phyloP scores from a whole-genome alignment of 1,140 invertebrate genomes.

The Bombus huntii region DNA sequence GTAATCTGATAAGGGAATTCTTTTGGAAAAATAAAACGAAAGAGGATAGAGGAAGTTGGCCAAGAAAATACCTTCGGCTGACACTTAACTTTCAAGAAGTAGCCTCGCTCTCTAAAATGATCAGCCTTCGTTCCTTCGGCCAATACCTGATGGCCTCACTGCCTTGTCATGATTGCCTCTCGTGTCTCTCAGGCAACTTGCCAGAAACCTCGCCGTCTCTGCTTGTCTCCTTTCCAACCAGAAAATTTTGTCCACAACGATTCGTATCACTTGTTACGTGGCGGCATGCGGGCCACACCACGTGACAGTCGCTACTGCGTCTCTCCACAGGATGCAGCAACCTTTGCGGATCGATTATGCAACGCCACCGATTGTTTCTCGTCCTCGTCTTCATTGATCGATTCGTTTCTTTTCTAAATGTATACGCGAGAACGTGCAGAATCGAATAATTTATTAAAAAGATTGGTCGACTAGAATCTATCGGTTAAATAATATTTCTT shows the following conservation, averaged over 20 bases:
- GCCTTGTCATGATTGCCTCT: constrained; percentile 45
- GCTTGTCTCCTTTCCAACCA: constrained; percentile 23
- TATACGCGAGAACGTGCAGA: too few species aligned
- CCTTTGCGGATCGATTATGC: constrained; percentile 39
- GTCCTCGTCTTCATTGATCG: background rate
- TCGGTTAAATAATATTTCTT: too few species aligned
- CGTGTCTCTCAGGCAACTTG: constrained; percentile 21
- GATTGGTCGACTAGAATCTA: too few species aligned
- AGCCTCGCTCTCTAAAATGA: constrained; percentile 35
- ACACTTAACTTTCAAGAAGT: constrained; percentile 46
- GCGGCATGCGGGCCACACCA: constrained; percentile 27
- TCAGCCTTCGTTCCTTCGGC: constrained; percentile 23
- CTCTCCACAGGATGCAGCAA: constrained; percentile 10
- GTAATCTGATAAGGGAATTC: constrained; percentile 32
- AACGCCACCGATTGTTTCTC: background rate
- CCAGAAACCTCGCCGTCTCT: constrained; percentile 5
- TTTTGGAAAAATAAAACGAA: background rate
- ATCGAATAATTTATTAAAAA: too few species aligned
- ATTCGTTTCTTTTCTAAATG: too few species aligned
- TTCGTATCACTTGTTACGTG: constrained; percentile 53
- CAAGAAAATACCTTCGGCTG: constrained; percentile 31
- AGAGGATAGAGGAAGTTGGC: background rate
- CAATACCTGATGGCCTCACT: constrained; percentile 41
- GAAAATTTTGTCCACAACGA: constrained; percentile 35
- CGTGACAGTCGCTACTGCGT: constrained; percentile 35